Conservation (phyloP, 2,113 vertebrate species). For the Tylochromis polylepis region DNA sequence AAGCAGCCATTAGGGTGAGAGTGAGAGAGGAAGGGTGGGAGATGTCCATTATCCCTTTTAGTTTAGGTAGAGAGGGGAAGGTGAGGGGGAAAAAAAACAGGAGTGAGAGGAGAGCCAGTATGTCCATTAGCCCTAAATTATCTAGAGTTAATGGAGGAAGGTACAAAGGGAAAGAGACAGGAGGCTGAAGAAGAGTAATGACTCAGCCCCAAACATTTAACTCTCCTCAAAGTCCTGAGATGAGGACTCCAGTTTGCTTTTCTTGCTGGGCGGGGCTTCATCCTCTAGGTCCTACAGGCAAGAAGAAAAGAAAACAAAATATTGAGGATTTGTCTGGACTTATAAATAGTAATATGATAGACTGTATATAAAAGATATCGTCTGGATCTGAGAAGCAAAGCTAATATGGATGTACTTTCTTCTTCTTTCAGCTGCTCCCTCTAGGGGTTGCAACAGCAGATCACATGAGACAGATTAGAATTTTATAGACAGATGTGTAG, state of each 20-base stretch:
- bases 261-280: constrained; percentile 88
- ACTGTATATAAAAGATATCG: not conserved
- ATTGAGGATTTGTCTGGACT: not conserved
- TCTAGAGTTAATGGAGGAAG: constrained; percentile 54
- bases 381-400: not conserved
- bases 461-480: not conserved
- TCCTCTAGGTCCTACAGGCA: constrained; percentile 82
- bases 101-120: constrained; percentile 18
- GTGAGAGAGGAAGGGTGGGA: not conserved
- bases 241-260: constrained; percentile 89
- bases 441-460: not conserved
- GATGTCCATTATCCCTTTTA: constrained; percentile 42
- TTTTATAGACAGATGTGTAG: not conserved
- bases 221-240: constrained; percentile 88
- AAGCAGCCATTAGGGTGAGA: not conserved
- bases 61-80: not conserved
- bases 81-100: not conserved
- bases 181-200: constrained; percentile 6
- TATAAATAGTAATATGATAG: not conserved
- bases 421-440: not conserved
- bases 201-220: constrained; percentile 71
- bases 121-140: constrained; percentile 59
- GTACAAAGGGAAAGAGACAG: not conserved
- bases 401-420: not conserved
- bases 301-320: not conserved